Evolutionary conservation across 2,888 invertebrate species (phyloP).

Genomic region (Lasiommata megera): DNA sequence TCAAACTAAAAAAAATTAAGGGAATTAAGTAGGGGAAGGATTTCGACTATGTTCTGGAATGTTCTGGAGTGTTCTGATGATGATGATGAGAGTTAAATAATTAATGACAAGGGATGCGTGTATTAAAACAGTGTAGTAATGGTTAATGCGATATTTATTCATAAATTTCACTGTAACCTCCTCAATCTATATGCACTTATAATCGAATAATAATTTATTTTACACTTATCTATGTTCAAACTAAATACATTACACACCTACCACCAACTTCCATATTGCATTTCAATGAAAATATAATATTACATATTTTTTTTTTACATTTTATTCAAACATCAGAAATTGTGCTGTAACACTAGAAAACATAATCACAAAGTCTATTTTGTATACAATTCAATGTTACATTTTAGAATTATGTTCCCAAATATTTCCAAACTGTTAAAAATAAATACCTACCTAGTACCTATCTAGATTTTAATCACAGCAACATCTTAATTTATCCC

Average conservation of each 20-base stretch:
- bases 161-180: slow-evolving; percentile 78
- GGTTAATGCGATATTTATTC: slow-evolving; percentile 80
- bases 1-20: no score
- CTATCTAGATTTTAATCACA: slow-evolving; percentile 71
- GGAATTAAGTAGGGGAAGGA: no score
- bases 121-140: slow-evolving; percentile 44
- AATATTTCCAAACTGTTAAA: slow-evolving; percentile 35
- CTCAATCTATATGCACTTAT: slow-evolving; percentile 76
- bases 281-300: slow-evolving; percentile 66
- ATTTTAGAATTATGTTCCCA: slow-evolving; percentile 34
- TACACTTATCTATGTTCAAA: slow-evolving; percentile 62
- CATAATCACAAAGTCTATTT: slow-evolving; percentile 32
- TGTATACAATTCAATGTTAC: slow-evolving; percentile 44
- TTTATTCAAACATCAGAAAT: slow-evolving; percentile 35
- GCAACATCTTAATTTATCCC: slow-evolving; percentile 54
- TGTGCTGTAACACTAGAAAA: slow-evolving; percentile 48
- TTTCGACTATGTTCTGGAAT: no score
- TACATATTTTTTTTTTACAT: slow-evolving; percentile 43
- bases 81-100: no score
- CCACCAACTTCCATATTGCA: slow-evolving; percentile 70
- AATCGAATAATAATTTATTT: slow-evolving; percentile 76
- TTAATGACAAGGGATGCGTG: slow-evolving; percentile 10
- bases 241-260: slow-evolving; percentile 63
- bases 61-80: no score
- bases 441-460: slow-evolving; percentile 55